Base-by-base conservation (phyloP, 2,888 invertebrate species). In the Lottia gigantea region DNA sequence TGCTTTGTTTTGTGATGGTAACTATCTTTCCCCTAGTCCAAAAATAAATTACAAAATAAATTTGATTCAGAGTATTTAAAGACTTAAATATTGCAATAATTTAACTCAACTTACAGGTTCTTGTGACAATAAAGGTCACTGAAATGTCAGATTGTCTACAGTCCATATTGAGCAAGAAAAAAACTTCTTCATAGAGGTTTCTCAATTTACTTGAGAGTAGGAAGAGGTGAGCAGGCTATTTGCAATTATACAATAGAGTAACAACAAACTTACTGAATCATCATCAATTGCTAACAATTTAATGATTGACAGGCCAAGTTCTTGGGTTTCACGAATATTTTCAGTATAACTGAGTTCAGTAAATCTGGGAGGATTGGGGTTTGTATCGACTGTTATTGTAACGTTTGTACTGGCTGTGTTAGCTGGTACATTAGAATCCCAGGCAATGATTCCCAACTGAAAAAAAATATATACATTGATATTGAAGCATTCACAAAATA, bases 321-420 rank as follows among this genome's bases (percentile, higher is more conserved):
- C 66, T 64, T 71, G 77, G 15, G 78, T 80, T 66, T 83, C 83
- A 25, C 77, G 65, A 49, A 85, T 74, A 1, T 72, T 71, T n/a
- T 70, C 61, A 6, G 69, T 47, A 71, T 82, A 83, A 14, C 74
- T 66, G 26, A 79, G 76, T 11, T 74, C 71, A 8, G 69, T 66
- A 74, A 84, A 83, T 25, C 78, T 71, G 31, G 85, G 85, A 19
- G 79, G 66, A 66, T 78, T 78, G 14, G 76, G 63, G 67, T 85
- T 85, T n/a, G 84, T 74, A 7, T 71, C 73, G 0, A 85, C 82
- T 15, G 79, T 80, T 40, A 85, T 75, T 46, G 79, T 80, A 49
- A 84, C 83, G 63, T 71, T 74, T 26, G 83, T 77, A 12, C 71
- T 75, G 15, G 82, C 83, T 7, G 11, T 64, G 11, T 26, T 64